Evolutionary conservation across 2,113 vertebrate species (phyloP).

Genomic region (Oncorhynchus masou): DNA sequence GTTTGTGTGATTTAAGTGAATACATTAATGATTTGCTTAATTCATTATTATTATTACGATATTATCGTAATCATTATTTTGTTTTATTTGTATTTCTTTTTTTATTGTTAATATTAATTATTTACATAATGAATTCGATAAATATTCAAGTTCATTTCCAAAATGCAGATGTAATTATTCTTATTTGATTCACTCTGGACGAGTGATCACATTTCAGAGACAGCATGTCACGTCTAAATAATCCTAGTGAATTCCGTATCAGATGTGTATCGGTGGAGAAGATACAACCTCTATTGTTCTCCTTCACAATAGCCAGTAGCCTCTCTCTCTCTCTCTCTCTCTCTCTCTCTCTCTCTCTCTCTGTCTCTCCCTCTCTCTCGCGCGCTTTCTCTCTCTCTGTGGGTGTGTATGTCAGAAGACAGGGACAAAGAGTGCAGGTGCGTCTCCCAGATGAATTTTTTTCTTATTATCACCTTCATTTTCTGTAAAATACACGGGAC

Average conservation of each 20-base stretch:
- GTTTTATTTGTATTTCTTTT: background rate
- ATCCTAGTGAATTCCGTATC: background rate
- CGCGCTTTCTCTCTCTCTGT: background rate
- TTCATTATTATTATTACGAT: constrained; percentile 7
- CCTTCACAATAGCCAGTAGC: constrained; percentile 15
- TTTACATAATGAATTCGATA: background rate
- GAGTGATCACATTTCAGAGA: background rate
- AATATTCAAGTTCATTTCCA: background rate
- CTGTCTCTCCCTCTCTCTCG: background rate
- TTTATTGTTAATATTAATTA: background rate
- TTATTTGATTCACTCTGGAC: background rate
- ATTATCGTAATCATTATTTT: constrained; percentile 1
- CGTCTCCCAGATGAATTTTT: background rate
- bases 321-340: background rate
- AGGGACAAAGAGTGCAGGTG: background rate
- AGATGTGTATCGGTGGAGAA: background rate
- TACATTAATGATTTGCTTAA: background rate
- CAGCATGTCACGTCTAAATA: too few species aligned
- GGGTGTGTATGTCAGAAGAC: background rate
- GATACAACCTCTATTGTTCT: constrained; percentile 47
- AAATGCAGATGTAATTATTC: constrained; percentile 14
- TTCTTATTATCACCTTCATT: background rate
- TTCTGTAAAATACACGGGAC: constrained; percentile 21
- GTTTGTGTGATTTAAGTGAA: too few species aligned
- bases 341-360: background rate